Evolutionary conservation across 2,797 vertebrate species (phyloP), one percentile per base, ranked within the genome.

Genomic region (Botia almorhae): DNA sequence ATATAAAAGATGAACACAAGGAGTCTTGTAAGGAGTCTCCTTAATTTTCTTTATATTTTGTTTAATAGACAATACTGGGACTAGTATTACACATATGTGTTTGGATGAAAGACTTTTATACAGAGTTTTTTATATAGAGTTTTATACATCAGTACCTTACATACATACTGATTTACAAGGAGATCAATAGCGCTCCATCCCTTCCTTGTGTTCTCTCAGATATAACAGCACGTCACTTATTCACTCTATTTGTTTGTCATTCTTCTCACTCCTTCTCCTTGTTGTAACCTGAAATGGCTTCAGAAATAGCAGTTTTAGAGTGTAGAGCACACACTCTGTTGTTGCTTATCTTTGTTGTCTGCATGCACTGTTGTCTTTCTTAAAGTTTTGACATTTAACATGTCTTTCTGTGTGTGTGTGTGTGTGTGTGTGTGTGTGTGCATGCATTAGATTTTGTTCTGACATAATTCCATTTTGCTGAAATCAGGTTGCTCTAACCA

Each of bases 161-260:
- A 48, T 48, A 48, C 29, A 65, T n/a, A 65, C 33, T 65, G 17
- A 43, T 43, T 65, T 39, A 58, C 50, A 74, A 60, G 53, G 58
- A 83, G 76, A 84, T 77, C 68, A 69, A 73, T 74, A 80, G 26
- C 39, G 61, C 33, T 64, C 46, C 48, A 26, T 17, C 43, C 11
- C 10, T 67, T 74, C 33, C 7, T 46, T 12, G 5, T 73, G 63
- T 55, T 83, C 75, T 81, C 80, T 79, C 69, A 74, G 58, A 76
- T 69, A 21, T 70, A 72, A 63, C 55, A 17, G 4, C n/a, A 7
- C 56, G 61, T 78, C 29, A 79, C 65, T 79, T 81, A 78, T 78
- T 81, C 53, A 74, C 65, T 69, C 16, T n/a, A 10, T 77, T 61
- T 80, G 76, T 74, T 75, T 77, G 19, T 46, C 19, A 48, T 50